Evolutionary conservation across 2,113 vertebrate species (phyloP).

Genomic region (Sitta europaea): DNA sequence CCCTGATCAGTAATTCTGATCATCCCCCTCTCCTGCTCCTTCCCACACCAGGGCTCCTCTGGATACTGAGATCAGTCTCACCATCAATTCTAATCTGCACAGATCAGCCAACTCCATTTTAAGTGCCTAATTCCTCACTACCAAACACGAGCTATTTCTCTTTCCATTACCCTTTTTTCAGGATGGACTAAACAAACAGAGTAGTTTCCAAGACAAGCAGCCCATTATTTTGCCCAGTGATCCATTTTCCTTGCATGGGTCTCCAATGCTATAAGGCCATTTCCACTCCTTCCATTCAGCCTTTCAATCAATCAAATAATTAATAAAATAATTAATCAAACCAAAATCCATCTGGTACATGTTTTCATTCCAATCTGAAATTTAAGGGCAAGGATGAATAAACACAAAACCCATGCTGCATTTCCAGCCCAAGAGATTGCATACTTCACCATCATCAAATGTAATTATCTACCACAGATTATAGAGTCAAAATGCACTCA

Average conservation of each 20-base stretch:
- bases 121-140: background rate
- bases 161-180: background rate
- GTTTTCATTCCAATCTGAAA: background rate
- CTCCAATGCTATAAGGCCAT: background rate
- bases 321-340: background rate
- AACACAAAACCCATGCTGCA: background rate
- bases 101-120: background rate
- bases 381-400: background rate
- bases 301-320: background rate
- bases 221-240: background rate
- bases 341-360: background rate
- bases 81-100: background rate
- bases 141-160: background rate
- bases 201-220: background rate
- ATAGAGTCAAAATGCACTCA: background rate
- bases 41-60: background rate
- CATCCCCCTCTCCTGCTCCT: background rate
- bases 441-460: background rate
- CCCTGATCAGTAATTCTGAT: background rate
- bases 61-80: background rate
- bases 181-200: background rate
- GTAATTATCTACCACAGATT: background rate
- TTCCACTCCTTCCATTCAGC: background rate
- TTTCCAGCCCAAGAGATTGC: background rate
- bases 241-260: accelerated